Base-by-base conservation (phyloP, 2,888 invertebrate species). In the Caradrina kadenii region DNA sequence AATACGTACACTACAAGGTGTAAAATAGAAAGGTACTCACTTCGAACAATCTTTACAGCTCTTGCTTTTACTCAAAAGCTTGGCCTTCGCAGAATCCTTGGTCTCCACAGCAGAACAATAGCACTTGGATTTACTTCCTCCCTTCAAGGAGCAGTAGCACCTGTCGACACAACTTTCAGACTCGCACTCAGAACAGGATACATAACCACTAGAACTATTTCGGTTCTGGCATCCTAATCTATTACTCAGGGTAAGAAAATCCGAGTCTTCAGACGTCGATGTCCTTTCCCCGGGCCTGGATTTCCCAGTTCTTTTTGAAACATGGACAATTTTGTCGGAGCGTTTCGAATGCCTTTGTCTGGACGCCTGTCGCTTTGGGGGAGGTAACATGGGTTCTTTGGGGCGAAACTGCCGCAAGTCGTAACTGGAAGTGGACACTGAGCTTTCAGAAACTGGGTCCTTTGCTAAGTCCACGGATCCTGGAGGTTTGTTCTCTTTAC, bases 131-230 rank as follows among this genome's bases (percentile, higher is more conserved):
- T 92, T 94, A 73, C 94, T 95, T 72, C 96, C 96, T 5, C 96
- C 96, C 26, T 97, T 97, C 69, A 98, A 87, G 3, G 98, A 98
- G 88, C 98, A 98, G 87, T 98, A 98, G 86, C 98, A 98, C 84
- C 98, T 97, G 88, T 98, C 98, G 0, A 98, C 97, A 87, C 98
- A 98, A 17, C 98, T 97, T 83, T 98, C 98, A 2, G 98, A 98
- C 87, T 98, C 98, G 88, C 98, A 98, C 91, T 98, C 98, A 53
- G 98, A 98, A 90, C 98, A 98, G 3, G 98, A 98, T 1, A 98
- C 98, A 88, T 98, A 98, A 83, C 97, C 97, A 84, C 97, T 97
- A 10, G 97, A 97, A 86, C 97, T 97, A 82, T 97, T 97, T 52
- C 97, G 89, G 76, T 97, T 97, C 76, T 96, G 96, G 73, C 96